Evolutionary conservation across 1,140 invertebrate species (phyloP), one percentile per base, ranked within the genome.

Genomic region (Trichoplusia ni): DNA sequence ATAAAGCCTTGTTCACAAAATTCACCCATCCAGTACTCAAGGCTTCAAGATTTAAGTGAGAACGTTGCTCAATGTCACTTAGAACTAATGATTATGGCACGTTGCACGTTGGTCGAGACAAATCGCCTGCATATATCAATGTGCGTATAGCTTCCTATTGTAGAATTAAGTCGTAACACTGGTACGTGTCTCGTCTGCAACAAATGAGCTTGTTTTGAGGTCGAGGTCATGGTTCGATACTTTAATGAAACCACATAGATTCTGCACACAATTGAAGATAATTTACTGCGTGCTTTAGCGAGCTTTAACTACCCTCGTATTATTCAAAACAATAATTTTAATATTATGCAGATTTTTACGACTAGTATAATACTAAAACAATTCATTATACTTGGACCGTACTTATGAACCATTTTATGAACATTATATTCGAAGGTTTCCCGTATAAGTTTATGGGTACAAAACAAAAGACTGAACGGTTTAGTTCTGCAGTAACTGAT

Each of bases 51-150:
- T n/a, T 21, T 60, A 37, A 51, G 42, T 59, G 53, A 58, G 42
- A 65, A 65, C 40, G 8, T 40, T 35, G 18, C 60, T 68, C 60
- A 64, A 68, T 64, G 66, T 59, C 66, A 64, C 21, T 19, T 9
- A 21, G 14, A 64, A 46, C 42, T 37, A 56, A 56, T 56, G 49
- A 40, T 64, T 37, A 64, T 21, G 18, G 33, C 42, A 56, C 42
- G 42, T 19, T 31, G 5, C 27, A 11, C 0, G 13, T 16, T 27
- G 9, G 27, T 13, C 19, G 16, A 44, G 37, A 60, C 38, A 59
- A 46, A 59, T 40, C 40, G 21, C 23, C 18, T 27, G 27, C 19
- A 31, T 31, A 44, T 21, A 44, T 44, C 38, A 21, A 31, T 13
- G 35, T 18, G 54, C 25, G 25, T 37, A 33, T 21, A 35, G 38